Conservation (phyloP, 2,113 vertebrate species). For the Sturnus vulgaris region DNA sequence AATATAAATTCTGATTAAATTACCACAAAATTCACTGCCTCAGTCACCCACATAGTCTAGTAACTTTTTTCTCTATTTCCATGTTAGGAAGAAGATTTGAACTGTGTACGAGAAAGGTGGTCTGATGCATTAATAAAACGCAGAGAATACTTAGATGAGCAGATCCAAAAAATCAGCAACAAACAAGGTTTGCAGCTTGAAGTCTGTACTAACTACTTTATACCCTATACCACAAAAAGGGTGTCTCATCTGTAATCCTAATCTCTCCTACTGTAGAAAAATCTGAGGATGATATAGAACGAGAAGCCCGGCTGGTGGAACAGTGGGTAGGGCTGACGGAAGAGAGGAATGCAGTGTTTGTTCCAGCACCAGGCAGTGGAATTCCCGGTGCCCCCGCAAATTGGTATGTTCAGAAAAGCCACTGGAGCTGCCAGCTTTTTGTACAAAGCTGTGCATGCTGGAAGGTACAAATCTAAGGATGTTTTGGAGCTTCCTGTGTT, state of each 20-base stretch:
- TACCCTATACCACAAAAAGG: not conserved
- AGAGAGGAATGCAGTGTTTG: constrained; percentile 92
- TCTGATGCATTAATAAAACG: constrained; percentile 95
- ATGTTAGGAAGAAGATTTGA: constrained; percentile 92
- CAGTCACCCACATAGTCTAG: not conserved
- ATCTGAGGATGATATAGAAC: constrained; percentile 88
- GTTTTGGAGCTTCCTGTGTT: not conserved
- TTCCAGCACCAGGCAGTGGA: constrained; percentile 90
- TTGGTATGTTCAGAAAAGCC: constrained; percentile 74
- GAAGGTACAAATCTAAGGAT: not conserved
- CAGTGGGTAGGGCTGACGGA: constrained; percentile 98
- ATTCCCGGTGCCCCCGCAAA: constrained; percentile 93
- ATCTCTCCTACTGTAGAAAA: constrained; percentile 77
- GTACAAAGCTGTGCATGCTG: not conserved
- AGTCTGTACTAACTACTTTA: not conserved
- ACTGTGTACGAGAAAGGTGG: constrained; percentile 91
- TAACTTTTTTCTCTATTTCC: not conserved
- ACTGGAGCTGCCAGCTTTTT: not conserved
- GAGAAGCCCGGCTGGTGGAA: constrained; percentile 91
- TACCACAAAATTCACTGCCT: not conserved
- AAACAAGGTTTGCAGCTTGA: constrained; percentile 80
- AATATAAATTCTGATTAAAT: constrained; percentile 33
- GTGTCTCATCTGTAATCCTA: not conserved
- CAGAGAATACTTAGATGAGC: constrained; percentile 92
- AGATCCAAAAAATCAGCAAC: constrained; percentile 97